phyloP scores from a whole-genome alignment of 2,888 invertebrate species.

The Stomorhina lunata region DNA sequence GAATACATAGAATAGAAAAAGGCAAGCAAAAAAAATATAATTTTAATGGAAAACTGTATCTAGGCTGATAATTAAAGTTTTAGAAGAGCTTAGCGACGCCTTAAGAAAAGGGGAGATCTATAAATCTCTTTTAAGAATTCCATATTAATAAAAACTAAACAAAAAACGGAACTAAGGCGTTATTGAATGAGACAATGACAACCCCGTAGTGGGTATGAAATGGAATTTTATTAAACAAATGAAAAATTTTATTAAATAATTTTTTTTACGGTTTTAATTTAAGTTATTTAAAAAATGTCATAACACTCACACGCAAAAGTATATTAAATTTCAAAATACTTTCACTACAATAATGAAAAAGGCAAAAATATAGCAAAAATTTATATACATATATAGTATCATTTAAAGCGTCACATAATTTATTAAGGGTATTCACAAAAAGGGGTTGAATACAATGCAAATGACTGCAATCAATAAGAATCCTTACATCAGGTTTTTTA shows the following conservation, averaged over 20 bases:
- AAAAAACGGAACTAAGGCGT: background rate
- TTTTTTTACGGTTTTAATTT: too few relatives aligned
- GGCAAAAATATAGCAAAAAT: background rate
- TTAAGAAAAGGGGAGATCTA: background rate
- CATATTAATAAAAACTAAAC: slow-evolving; percentile 3
- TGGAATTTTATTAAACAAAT: background rate
- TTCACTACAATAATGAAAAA: background rate
- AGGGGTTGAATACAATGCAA: too few relatives aligned
- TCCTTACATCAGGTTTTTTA: too few relatives aligned
- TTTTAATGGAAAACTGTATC: slow-evolving; percentile 9
- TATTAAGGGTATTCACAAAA: too few relatives aligned
- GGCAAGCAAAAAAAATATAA: background rate
- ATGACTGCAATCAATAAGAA: too few relatives aligned
- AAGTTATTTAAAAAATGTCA: background rate
- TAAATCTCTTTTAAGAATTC: background rate
- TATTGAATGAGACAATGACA: background rate
- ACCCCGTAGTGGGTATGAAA: background rate
- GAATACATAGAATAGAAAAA: too few relatives aligned
- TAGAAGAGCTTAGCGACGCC: background rate
- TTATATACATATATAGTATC: background rate
- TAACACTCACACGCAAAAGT: background rate
- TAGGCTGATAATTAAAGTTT: slow-evolving; percentile 4
- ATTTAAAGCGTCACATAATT: background rate
- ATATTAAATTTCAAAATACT: slow-evolving; percentile 3
- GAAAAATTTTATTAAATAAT: background rate